Base-by-base conservation (phyloP, 2,113 vertebrate species). In the Erythrocercus mccallii region DNA sequence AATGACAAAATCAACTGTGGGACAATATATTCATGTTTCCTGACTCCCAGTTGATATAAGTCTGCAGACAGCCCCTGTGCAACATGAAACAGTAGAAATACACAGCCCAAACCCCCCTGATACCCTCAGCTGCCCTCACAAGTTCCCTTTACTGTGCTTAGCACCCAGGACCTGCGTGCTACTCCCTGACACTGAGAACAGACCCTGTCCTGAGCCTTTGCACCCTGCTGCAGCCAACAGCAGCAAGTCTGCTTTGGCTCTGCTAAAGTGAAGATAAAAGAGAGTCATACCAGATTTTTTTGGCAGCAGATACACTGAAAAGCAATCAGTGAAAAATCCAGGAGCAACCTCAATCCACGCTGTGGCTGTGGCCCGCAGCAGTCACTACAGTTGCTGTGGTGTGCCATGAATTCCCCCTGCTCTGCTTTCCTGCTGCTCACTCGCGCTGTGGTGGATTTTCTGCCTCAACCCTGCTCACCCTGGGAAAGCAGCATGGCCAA, bases 381-480 rank as follows among this genome's bases (percentile, higher is more conserved):
- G 42, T 62, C 78, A 22, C 57, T n/a, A 4, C 48, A 25, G 27
- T 11, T 13, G 72, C 80, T 70, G 86, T 31, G 69, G 56, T 35
- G 56, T 74, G 76, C 60, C 85, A 74, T 12, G 5, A 79, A 58
- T n/a, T 76, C 38, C 35, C 65, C 68, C 33, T 1, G 30, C 64
- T 78, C 81, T 24, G 72, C 76, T 53, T 50, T 47, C 81, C 65
- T 27, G 24, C 73, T 57, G 48, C 44, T 11, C 13, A 3, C 21
- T 7, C 3, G 1, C 0, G 0, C 56, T n/a, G 73, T 9, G 15
- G 44, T 16, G 27, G 45, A 17, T 61, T 81, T 38, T 50, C 21
- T 57, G 48, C n/a, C 72, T 40, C 40, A 53, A 10, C 18, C 6
- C 45, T 80, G 66, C 61, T 53, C 1, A 0, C 42, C 42, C 58